Conservation (phyloP, 2,888 invertebrate genomes). For the Xestia xanthographa region DNA sequence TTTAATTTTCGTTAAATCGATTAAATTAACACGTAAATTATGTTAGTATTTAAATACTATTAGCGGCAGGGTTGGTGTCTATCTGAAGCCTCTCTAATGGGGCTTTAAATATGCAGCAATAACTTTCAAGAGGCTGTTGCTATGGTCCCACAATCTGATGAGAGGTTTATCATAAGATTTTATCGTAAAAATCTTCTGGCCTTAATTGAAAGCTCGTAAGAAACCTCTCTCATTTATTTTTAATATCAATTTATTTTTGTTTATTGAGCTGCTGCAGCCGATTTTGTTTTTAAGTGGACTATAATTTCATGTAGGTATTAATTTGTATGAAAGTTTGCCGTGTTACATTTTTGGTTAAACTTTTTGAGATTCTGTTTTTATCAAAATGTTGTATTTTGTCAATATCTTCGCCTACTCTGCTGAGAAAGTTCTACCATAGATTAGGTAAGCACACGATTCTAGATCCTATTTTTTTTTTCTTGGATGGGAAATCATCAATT, state of each 20-base stretch:
- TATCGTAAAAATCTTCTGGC: neutral
- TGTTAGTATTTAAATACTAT: neutral
- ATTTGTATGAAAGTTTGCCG: neutral
- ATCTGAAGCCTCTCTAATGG: neutral
- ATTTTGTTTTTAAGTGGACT: neutral
- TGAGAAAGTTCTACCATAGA: too few relatives aligned
- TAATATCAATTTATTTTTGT: neutral
- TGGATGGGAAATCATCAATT: too few relatives aligned
- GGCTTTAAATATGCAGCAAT: neutral
- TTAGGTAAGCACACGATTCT: too few relatives aligned
- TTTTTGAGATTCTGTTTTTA: neutral
- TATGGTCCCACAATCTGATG: neutral
- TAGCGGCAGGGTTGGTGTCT: neutral
- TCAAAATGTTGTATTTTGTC: too few relatives aligned
- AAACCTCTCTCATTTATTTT: constrained; percentile 25
- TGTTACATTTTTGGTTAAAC: neutral
- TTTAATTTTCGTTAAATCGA: neutral
- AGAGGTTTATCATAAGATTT: neutral
- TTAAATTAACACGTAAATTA: neutral
- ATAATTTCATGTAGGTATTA: neutral
- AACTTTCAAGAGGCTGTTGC: neutral
- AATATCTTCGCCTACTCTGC: too few relatives aligned
- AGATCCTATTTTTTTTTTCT: too few relatives aligned
- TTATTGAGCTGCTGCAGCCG: neutral
- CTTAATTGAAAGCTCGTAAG: constrained; percentile 10